Conservation (phyloP, 2,888 invertebrate species). For the Xylota segnis region DNA sequence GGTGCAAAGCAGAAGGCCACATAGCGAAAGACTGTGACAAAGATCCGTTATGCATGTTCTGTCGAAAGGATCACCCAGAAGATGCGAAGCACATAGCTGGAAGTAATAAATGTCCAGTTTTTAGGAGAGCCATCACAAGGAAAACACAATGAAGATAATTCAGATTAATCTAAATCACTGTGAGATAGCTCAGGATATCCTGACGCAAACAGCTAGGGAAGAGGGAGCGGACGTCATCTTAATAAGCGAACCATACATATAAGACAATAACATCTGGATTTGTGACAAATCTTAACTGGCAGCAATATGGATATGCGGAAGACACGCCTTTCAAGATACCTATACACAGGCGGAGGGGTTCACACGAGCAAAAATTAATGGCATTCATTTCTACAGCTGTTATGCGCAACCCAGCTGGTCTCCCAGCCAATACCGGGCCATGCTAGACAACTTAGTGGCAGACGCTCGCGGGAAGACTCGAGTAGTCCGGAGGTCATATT, state of each 20-base stretch:
- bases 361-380: not conserved
- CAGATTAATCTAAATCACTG: constrained; percentile 16
- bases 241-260: constrained; percentile 8
- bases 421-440: not conserved
- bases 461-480: not conserved
- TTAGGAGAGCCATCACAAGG: constrained; percentile 4
- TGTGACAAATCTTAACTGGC: no score
- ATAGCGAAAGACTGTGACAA: constrained; percentile 13
- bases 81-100: not conserved
- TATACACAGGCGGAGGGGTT: not conserved
- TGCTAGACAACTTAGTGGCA: not conserved
- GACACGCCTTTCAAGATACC: not conserved
- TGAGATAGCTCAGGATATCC: not conserved
- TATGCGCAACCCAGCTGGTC: not conserved
- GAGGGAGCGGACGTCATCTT: not conserved
- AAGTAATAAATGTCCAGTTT: constrained; percentile 13
- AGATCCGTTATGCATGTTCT: not conserved
- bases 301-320: not conserved
- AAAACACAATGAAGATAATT: constrained; percentile 3
- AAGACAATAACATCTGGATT: not conserved
- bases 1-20: constrained; percentile 28
- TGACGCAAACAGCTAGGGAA: not conserved
- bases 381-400: not conserved
- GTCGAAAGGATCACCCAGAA: not conserved
- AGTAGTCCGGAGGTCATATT: not conserved